Conservation (phyloP, 1,140 invertebrate genomes). For the Limonius californicus region DNA sequence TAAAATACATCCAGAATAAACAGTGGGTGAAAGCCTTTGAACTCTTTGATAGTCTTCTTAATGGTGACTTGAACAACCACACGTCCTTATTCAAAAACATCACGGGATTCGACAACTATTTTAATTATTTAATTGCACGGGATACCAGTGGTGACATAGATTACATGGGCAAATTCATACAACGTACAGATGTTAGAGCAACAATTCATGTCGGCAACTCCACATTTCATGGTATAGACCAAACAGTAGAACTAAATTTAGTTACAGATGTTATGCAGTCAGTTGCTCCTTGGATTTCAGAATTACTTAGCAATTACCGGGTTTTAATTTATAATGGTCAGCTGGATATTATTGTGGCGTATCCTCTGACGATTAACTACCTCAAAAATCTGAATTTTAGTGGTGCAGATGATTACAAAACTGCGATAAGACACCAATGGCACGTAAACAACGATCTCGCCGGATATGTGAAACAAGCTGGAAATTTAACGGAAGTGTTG, state of each 20-base stretch:
- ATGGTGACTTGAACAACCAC: no score
- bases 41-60: no score
- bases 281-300: no score
- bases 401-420: no score
- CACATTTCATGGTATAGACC: no score
- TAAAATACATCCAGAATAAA: constrained; percentile 16
- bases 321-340: no score
- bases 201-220: constrained; percentile 81
- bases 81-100: no score
- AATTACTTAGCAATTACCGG: constrained; percentile 61
- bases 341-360: no score
- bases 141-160: constrained; percentile 51
- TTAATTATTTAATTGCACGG: constrained; percentile 33
- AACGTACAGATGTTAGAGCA: constrained; percentile 57
- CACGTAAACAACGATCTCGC: constrained; percentile 60
- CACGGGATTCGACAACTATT: constrained; percentile 27
- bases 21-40: constrained; percentile 58
- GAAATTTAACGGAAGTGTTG: no score
- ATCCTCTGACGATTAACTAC: constrained; percentile 82
- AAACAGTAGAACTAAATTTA: no score
- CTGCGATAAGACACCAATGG: constrained; percentile 58
- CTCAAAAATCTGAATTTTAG: no score
- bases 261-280: no score
- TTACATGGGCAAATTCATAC: constrained; percentile 53
- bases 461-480: constrained; percentile 64